Base-by-base conservation (phyloP, 2,888 invertebrate genomes). In the Unio pictorum region DNA sequence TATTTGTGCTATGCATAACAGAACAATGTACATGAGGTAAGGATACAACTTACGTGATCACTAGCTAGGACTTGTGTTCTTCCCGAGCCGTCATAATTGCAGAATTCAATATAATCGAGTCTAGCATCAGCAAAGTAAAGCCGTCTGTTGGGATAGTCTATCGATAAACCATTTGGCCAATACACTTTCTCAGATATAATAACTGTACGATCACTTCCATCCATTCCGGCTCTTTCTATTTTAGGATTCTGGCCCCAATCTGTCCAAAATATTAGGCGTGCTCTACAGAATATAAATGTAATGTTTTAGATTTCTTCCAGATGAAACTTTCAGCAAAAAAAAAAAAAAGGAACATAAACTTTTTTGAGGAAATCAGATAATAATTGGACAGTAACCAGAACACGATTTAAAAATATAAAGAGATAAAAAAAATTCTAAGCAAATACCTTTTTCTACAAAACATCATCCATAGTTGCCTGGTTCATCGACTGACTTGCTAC, bases 191-290 rank as follows among this genome's bases (percentile, higher is more conserved):
- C 96, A 61, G 94, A 95, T 64, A 98, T 95, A 66, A 98, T 96
- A 0, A 94, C 93, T 26, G 93, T 93, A 7, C 98, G 93, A 84
- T 94, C 94, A 0, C 94, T 94, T 0, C 99, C 99, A 88, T 99
- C 99, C 96, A 99, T 95, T 23, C 97, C 97, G 8, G 97, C 95
- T 70, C 98, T 92, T 89, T 99, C 99, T 71, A 99, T 95, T 1
- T 98, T 92, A 1, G 99, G 99, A 91, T 97, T 95, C 90, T 97
- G 96, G 60, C 98, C 98, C 99, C 99, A 99, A 90, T 99, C 99
- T 0, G 97, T 97, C 99, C 99, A 99, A 92, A 99, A 99, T 69
- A 99, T 92, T 26, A 76, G 80, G 7, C 84, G 77, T 8, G 76
- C 74, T 23, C 86, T 86, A 75, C n/a, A 72, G 71, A 59, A 34